A percentile compares a stretch with the other conserved stretches of the same genome.
Conservation (phyloP, 2,888 invertebrate genomes). For the Drosophila incognita region DNA sequence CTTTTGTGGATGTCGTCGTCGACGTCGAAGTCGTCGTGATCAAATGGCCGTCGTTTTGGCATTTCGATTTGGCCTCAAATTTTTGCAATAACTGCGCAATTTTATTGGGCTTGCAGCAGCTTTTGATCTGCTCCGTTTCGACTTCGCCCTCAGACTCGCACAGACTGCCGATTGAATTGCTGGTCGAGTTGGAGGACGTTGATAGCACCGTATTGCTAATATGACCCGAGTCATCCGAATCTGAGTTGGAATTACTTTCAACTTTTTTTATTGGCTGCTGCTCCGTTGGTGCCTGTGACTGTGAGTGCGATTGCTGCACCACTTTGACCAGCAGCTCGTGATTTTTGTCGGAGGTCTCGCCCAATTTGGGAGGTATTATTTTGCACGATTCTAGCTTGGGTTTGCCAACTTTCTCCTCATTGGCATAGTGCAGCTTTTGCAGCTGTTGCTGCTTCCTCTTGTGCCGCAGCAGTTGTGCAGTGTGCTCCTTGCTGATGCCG, state of each 20-base stretch:
- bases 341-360: constrained; percentile 82
- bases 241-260: constrained; percentile 76
- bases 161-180: constrained; percentile 66
- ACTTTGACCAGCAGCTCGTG: constrained; percentile 83
- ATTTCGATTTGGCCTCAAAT: constrained; percentile 75
- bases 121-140: constrained; percentile 9
- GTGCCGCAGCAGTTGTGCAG: constrained; percentile 35
- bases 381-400: constrained; percentile 82
- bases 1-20: constrained; percentile 47
- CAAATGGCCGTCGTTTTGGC: constrained; percentile 16
- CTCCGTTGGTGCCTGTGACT: not conserved
- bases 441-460: constrained; percentile 58
- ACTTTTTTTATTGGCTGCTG: constrained; percentile 21
- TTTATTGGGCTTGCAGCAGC: constrained; percentile 70
- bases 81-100: constrained; percentile 81
- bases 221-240: constrained; percentile 93
- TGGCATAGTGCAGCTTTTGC: constrained; percentile 80
- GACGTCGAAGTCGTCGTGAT: constrained; percentile 30
- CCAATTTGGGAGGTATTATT: constrained; percentile 83
- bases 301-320: constrained; percentile 59
- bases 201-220: constrained; percentile 87
- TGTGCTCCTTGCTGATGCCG: constrained; percentile 59
- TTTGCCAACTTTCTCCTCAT: constrained; percentile 79
- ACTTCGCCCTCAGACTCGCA: constrained; percentile 69
- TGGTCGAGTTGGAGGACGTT: constrained; percentile 54